Percentiles rank a stretch among this genome's conserved stretches.
Evolutionary conservation across 1,140 invertebrate species (phyloP).

Genomic region (Psilanteris sp.): DNA sequence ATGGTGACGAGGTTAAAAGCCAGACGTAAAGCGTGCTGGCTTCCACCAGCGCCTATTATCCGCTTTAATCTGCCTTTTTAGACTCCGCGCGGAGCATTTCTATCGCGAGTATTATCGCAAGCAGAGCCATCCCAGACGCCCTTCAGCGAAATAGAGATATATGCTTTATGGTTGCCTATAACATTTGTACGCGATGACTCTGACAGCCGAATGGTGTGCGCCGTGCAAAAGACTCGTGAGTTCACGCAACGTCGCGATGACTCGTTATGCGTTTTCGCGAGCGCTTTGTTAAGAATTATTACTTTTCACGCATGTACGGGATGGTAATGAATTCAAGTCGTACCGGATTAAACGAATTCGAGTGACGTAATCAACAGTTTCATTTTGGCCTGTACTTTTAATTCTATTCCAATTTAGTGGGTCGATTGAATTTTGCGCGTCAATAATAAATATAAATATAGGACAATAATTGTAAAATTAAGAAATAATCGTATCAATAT

Average conservation of each 20-base stretch:
- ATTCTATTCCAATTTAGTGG: too few species aligned
- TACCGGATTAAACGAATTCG: too few species aligned
- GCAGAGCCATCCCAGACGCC: conserved; percentile 51
- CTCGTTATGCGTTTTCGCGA: conserved; percentile 36
- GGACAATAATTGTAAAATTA: too few species aligned
- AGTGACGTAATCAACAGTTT: too few species aligned
- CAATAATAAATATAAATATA: too few species aligned
- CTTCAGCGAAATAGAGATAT: conserved; percentile 66
- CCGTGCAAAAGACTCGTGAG: conserved; percentile 23
- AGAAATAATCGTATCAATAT: too few species aligned
- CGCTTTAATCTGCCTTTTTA: conserved; percentile 59
- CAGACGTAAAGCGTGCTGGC: conserved; percentile 45
- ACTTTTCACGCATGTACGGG: too few species aligned
- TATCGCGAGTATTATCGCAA: conserved; percentile 56
- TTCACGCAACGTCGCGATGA: conserved; percentile 52
- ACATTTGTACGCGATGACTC: conserved; percentile 56
- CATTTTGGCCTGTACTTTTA: too few species aligned
- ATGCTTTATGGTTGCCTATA: conserved; percentile 69
- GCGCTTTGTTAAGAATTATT: too few species aligned
- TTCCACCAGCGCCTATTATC: conserved; percentile 51
- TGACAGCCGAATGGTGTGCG: conserved; percentile 27
- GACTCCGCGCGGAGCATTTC: conserved; percentile 43
- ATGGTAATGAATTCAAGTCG: too few species aligned
- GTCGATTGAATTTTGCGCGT: too few species aligned
- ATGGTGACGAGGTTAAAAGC: conserved; percentile 62